These are phyloP conservation scores for Callipepla squamata DNA, from an alignment of 2,113 vertebrate species.

Conservation along the genomic window DNA sequence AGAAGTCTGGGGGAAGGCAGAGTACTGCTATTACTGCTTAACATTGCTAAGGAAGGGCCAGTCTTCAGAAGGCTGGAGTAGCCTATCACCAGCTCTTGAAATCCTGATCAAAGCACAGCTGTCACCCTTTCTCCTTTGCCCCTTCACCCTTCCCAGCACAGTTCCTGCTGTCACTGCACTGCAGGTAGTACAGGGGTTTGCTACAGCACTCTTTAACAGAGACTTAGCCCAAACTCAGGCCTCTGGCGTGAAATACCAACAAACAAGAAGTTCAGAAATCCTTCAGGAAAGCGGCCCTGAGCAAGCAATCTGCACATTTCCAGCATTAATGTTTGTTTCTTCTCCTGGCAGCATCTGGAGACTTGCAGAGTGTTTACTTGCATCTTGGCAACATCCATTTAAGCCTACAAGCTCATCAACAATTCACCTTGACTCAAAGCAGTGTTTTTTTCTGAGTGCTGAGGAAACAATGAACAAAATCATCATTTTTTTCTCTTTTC, in stretches of 20 bases:
- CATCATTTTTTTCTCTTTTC: not conserved
- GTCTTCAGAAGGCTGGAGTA: not conserved
- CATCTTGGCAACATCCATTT: conserved; percentile 17
- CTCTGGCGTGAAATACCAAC: not conserved
- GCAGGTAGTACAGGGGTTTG: not conserved
- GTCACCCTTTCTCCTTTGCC: not conserved
- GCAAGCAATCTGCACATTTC: not conserved
- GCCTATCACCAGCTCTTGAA: not conserved
- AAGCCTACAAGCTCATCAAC: not conserved
- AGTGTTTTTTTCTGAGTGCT: not conserved
- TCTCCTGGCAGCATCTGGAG: conserved; percentile 16
- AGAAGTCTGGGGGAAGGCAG: not conserved
- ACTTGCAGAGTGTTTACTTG: not conserved
- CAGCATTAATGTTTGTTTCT: not conserved
- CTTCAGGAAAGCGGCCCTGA: not conserved
- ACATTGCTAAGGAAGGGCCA: not conserved
- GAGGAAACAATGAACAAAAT: conserved; percentile 35
- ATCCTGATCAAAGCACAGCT: not conserved
- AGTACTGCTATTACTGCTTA: not conserved
- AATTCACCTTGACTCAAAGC: conserved; percentile 44
- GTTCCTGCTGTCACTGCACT: not conserved
- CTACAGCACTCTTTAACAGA: accelerated
- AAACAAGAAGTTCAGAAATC: not conserved
- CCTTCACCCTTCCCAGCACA: not conserved
- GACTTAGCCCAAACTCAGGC: not conserved